Evolutionary conservation across 2,888 invertebrate species (phyloP).

Genomic region (Dasysyrphus tricinctus): DNA sequence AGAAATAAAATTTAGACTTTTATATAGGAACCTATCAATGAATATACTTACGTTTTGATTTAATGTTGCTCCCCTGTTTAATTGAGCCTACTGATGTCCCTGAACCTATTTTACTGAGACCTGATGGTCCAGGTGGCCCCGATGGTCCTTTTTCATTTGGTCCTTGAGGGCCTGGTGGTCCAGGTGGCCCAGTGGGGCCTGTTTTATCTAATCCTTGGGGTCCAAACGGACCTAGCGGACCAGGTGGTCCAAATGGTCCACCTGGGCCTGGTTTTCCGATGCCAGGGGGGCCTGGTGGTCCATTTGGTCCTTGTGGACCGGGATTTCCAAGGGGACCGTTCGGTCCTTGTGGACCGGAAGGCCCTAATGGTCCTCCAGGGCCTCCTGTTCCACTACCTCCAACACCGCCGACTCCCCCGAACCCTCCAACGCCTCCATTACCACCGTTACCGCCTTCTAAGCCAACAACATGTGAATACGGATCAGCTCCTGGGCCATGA

Average conservation of each 20-base stretch:
- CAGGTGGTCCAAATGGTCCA: slow-evolving; percentile 30
- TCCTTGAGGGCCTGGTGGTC: slow-evolving; percentile 82
- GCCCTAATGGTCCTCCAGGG: slow-evolving; percentile 69
- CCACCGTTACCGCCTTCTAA: slow-evolving; percentile 73
- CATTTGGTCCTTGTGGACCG: slow-evolving; percentile 15
- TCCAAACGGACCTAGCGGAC: slow-evolving; percentile 42
- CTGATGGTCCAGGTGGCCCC: slow-evolving; percentile 76
- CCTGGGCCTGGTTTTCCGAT: not conserved
- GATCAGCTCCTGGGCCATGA: slow-evolving; percentile 76
- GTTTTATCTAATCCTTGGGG: slow-evolving; percentile 67
- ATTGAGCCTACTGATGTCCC: not conserved
- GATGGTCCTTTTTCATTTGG: slow-evolving; percentile 83
- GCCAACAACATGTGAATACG: slow-evolving; percentile 63
- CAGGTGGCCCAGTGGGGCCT: slow-evolving; percentile 78
- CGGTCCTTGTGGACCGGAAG: not conserved
- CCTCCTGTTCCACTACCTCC: slow-evolving; percentile 79
- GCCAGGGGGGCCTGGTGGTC: not conserved
- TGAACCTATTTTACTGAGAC: slow-evolving; percentile 79
- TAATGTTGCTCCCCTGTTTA: not conserved
- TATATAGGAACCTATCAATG: not conserved
- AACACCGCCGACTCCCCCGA: slow-evolving; percentile 50
- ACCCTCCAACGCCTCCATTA: slow-evolving; percentile 75
- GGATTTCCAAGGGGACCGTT: not conserved
- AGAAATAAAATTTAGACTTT: not conserved
- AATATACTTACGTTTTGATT: slow-evolving; percentile 19